Base-by-base conservation (phyloP, 2,888 invertebrate genomes). In the Eupithecia vulgata region DNA sequence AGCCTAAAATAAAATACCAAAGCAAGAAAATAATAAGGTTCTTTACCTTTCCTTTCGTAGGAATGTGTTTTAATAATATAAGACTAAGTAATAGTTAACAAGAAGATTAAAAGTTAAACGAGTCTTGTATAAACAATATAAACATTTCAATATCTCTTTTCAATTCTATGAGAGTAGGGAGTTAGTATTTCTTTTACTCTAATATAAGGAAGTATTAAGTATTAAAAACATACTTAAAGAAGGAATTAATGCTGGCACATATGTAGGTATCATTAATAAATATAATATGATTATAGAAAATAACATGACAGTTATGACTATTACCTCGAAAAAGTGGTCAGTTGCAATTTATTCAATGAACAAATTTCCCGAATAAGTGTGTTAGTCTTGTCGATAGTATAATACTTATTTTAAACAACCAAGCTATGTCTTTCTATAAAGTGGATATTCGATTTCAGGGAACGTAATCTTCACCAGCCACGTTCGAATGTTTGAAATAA, bases 401-500 rank as follows among this genome's bases (percentile, higher is more conserved):
- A 30, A 30, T 30, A 30, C 73, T 67, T 52, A 52, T 52, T 52
- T 6, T 1, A 21, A 21, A 78, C 48, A 48, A 74, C 57, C 59
- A 15, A 74, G 81, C 82, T 65, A 72, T 75, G 65, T 68, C 52
- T 75, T 68, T 65, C 62, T 76, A 52, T 67, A 67, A 68, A 73
- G 72, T 86, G 85, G 57, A 57, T 85, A 83, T 85, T 85, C 83
- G 82, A 83, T 88, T 90, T 90, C 87, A 87, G 81, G 84, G 85
- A 87, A 87, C 87, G 88, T 89, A 87, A 89, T 91, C 88, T 89
- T 84, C 84, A 79, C 81, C 79, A 82, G 82, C 84, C 83, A 85
- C 80, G 87, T 83, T 84, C 80, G 84, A 87, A 88, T 90, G 90
- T 92, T 91, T 90, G 90, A 91, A 91, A 88, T 91, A 92, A 92